phyloP scores from a whole-genome alignment of 2,888 invertebrate species.

The Parnassius apollo region DNA sequence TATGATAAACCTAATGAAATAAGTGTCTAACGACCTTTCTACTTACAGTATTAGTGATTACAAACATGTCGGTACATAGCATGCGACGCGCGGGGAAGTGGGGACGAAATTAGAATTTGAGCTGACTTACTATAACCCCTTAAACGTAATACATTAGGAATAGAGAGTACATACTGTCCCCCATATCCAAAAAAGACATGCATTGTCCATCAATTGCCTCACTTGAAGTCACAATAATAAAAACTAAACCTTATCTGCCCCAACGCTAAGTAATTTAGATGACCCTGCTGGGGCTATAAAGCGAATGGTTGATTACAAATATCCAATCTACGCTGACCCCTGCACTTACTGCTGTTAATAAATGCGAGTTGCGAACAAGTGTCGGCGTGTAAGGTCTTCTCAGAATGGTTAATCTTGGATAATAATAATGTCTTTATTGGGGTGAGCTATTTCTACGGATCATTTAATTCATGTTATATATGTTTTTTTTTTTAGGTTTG shows the following conservation, averaged over 20 bases:
- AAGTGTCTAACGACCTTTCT: no score
- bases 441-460: constrained; percentile 27
- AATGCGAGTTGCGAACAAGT: constrained; percentile 31
- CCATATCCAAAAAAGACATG: constrained; percentile 29
- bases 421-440: constrained; percentile 38
- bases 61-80: no score
- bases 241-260: constrained; percentile 72
- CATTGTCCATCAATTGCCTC: constrained; percentile 50
- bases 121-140: no score
- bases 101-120: no score
- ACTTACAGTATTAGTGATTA: no score
- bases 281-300: constrained; percentile 57
- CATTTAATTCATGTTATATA: constrained; percentile 24
- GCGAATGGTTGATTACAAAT: constrained; percentile 62
- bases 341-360: constrained; percentile 39
- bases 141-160: background rate
- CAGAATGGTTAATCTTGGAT: constrained; percentile 38
- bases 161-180: constrained; percentile 15
- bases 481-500: no score
- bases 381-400: constrained; percentile 32
- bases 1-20: no score
- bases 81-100: no score
- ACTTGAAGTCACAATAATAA: constrained; percentile 67
- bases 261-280: constrained; percentile 67
- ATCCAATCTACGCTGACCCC: constrained; percentile 54